These are phyloP conservation scores for Drosophila planitibia DNA, from an alignment of 2,888 invertebrate genomes.

Conservation along the genomic window DNA sequence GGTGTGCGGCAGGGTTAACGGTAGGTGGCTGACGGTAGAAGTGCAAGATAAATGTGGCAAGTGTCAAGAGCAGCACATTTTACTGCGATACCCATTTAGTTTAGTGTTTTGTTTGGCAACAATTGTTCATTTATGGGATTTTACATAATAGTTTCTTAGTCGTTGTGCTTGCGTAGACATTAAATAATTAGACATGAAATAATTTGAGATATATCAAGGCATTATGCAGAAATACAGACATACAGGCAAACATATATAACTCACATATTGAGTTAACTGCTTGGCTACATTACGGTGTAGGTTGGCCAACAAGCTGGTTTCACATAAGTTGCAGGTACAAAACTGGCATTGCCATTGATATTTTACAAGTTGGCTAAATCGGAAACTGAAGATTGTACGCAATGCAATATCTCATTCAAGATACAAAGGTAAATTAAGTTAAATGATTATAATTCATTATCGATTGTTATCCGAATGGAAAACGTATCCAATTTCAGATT, in stretches of 20 bases:
- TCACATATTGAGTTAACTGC: background rate
- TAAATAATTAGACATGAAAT: background rate
- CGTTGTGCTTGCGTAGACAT: background rate
- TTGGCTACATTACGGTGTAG: background rate
- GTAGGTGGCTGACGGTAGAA: background rate
- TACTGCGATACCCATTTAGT: background rate
- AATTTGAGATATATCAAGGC: background rate
- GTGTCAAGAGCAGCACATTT: conserved; percentile 28
- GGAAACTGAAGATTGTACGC: background rate
- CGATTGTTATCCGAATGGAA: background rate
- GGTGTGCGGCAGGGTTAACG: background rate
- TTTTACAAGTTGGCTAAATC: background rate
- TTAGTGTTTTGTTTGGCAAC: background rate
- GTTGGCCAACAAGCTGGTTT: background rate
- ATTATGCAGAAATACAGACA: background rate
- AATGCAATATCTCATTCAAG: background rate
- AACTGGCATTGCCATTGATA: background rate
- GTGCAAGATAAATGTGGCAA: conserved; percentile 17
- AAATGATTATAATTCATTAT: conserved; percentile 6
- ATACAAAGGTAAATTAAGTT: background rate
- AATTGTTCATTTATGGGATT: background rate
- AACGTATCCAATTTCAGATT: background rate
- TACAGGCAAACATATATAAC: background rate
- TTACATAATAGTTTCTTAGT: background rate
- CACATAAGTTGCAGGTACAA: background rate